Evolutionary conservation across 92 coral and sea anemone genomes (phyloP).

Genomic region (Parazoanthus swiftii): DNA sequence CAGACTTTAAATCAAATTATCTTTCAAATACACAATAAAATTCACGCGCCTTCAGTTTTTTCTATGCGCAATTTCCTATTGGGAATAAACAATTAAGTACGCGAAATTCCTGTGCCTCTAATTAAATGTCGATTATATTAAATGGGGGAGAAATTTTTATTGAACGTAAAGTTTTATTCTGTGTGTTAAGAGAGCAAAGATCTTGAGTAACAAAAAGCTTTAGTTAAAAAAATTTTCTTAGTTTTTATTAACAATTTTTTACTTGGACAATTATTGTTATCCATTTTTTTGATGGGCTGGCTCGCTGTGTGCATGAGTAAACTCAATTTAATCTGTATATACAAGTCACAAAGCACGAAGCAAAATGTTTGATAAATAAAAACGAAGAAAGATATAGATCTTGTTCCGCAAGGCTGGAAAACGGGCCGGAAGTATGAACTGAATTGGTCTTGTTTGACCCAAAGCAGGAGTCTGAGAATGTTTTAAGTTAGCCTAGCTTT

Average conservation of each 20-base stretch:
- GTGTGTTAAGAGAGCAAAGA: slow-evolving; percentile 8
- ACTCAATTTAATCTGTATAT: slow-evolving; percentile 31
- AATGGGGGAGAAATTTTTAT: background rate
- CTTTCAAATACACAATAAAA: slow-evolving; percentile 6
- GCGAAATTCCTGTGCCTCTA: background rate
- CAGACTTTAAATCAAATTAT: background rate
- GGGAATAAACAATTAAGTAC: background rate
- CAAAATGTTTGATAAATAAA: slow-evolving; percentile 15
- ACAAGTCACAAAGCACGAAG: slow-evolving; percentile 25
- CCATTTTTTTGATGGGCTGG: slow-evolving; percentile 24
- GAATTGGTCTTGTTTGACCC: background rate
- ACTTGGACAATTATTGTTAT: slow-evolving; percentile 14
- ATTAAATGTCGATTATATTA: background rate
- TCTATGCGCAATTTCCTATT: background rate
- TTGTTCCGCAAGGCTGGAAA: slow-evolving; percentile 5
- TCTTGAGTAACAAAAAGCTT: background rate
- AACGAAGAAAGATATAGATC: background rate
- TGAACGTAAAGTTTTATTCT: background rate
- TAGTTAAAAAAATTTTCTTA: background rate
- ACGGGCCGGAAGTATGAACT: slow-evolving; percentile 2
- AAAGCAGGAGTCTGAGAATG: background rate
- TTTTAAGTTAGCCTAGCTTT: slow-evolving; percentile 11
- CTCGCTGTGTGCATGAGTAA: slow-evolving; percentile 30
- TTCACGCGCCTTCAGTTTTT: slow-evolving; percentile 13
- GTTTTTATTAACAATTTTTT: slow-evolving; percentile 21